A percentile compares a stretch with the other conserved stretches of the same genome.
These are phyloP conservation scores for Verasper variegatus DNA, from an alignment of 2,113 vertebrate species.

Conservation along the genomic window DNA sequence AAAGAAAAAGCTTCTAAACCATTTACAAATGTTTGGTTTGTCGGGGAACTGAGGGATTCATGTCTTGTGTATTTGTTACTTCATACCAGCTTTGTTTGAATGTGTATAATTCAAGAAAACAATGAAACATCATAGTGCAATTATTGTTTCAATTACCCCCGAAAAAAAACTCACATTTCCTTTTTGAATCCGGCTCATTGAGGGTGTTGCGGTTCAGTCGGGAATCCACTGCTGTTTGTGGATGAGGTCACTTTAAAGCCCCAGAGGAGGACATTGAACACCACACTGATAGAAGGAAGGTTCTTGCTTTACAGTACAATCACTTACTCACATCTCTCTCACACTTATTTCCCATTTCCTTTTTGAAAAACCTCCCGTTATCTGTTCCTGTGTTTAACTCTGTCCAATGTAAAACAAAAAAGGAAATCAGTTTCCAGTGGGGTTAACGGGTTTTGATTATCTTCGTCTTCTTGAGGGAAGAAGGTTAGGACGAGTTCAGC, in stretches of 20 bases:
- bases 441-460: constrained; percentile 23
- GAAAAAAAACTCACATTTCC: not conserved
- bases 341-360: not conserved
- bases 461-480: not conserved
- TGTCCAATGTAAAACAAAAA: not conserved
- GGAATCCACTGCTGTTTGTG: constrained; percentile 42
- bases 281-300: not conserved
- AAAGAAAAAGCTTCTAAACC: too few species aligned
- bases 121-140: not conserved
- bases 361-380: not conserved
- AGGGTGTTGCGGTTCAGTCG: constrained; percentile 46
- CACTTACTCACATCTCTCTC: constrained; percentile 6
- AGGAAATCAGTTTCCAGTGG: not conserved
- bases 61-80: too few species aligned
- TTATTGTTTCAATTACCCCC: not conserved
- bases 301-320: not conserved
- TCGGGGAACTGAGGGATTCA: too few species aligned
- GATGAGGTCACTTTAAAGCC: constrained; percentile 47
- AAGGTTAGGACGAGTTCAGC: constrained; percentile 20
- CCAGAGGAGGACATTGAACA: constrained; percentile 11
- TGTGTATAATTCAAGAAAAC: not conserved
- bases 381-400: not conserved
- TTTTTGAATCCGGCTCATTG: not conserved
- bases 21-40: too few species aligned
- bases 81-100: not conserved